Conservation (phyloP, 2,888 invertebrate genomes). For the Hemistola chrysoprasaria region DNA sequence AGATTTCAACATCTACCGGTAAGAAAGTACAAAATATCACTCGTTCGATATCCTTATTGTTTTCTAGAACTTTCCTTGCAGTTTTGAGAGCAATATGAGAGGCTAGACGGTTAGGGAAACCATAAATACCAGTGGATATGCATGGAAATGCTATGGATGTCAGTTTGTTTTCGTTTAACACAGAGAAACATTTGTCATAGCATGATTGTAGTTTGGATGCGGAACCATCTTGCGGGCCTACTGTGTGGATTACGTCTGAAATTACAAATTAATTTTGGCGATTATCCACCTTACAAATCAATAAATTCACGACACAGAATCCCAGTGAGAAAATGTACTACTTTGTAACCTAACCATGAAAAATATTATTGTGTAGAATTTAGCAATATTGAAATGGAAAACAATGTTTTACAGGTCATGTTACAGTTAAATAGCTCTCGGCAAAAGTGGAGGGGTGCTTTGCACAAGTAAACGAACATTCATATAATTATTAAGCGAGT, state of each 20-base stretch:
- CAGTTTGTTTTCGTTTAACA: slow-evolving; percentile 80
- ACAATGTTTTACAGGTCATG: no score
- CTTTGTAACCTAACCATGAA: no score
- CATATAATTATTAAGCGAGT: no score
- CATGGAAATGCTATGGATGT: slow-evolving; percentile 92
- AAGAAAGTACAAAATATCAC: slow-evolving; percentile 92
- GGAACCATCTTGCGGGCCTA: slow-evolving; percentile 91
- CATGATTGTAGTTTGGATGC: slow-evolving; percentile 84
- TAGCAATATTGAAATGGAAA: no score
- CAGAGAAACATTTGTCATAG: slow-evolving; percentile 85
- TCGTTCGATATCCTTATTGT: slow-evolving; percentile 81
- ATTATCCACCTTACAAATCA: no score
- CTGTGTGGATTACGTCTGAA: slow-evolving; percentile 94
- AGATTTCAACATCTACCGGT: slow-evolving; percentile 86
- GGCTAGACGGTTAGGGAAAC: slow-evolving; percentile 91
- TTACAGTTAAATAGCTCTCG: no score
- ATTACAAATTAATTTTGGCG: no score
- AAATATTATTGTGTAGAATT: no score
- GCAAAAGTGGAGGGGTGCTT: no score
- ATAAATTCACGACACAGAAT: no score
- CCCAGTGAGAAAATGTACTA: no score
- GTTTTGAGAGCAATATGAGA: slow-evolving; percentile 87
- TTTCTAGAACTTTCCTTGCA: slow-evolving; percentile 85
- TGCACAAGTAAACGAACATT: no score
- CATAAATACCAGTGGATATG: slow-evolving; percentile 95